phyloP scores from a whole-genome alignment of 2,888 invertebrate genomes.

The Hofmannophila pseudospretella region DNA sequence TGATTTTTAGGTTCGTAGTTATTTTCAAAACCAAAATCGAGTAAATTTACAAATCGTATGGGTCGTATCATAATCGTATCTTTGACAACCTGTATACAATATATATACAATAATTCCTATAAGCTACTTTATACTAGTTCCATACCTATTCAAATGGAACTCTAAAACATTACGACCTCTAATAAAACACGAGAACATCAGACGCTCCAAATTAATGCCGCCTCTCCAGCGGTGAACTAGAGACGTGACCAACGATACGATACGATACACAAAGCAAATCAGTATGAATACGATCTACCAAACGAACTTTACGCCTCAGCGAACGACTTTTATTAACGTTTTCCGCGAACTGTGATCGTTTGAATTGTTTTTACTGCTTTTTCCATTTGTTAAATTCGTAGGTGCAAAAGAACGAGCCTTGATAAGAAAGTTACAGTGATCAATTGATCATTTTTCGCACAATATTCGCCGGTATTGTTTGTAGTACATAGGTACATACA shows the following conservation, averaged over 20 bases:
- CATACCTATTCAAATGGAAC: not conserved
- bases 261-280: constrained; percentile 16
- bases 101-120: no score
- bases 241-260: not conserved
- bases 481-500: no score
- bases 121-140: no score
- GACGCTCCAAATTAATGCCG: constrained; percentile 26
- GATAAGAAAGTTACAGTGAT: no score
- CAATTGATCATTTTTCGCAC: no score
- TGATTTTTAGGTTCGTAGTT: no score
- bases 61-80: no score
- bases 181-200: not conserved
- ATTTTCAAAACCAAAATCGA: no score
- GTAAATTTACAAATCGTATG: no score
- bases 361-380: not conserved
- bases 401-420: not conserved
- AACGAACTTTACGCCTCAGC: constrained; percentile 29
- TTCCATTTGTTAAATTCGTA: constrained; percentile 7
- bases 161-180: constrained; percentile 4
- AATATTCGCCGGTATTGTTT: no score
- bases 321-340: constrained; percentile 43
- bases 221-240: constrained; percentile 4
- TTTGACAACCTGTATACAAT: no score
- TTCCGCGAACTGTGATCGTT: constrained; percentile 37
- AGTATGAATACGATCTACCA: constrained; percentile 9